Evolutionary conservation across 2,888 invertebrate species (phyloP).

Genomic region (Cantharis nigra): DNA sequence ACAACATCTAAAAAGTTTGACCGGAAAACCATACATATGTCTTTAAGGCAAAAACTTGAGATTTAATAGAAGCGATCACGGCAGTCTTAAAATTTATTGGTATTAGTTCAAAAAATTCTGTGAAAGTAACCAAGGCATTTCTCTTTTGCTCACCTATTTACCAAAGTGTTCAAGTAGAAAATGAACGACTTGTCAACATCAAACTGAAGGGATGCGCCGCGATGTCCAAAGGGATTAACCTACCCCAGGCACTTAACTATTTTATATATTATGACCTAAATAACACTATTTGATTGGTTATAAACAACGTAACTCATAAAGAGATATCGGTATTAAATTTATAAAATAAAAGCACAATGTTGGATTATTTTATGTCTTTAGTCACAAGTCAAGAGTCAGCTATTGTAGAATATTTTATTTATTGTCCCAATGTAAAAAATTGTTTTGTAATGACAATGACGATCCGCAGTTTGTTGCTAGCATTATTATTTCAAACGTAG

Average conservation of each 20-base stretch:
- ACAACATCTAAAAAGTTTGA: background rate
- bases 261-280: slow-evolving; percentile 9
- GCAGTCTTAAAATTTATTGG: background rate
- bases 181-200: slow-evolving; percentile 33
- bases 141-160: slow-evolving; percentile 32
- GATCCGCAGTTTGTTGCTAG: too few relatives aligned
- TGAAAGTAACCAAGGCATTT: background rate
- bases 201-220: slow-evolving; percentile 16
- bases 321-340: background rate
- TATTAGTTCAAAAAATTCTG: background rate
- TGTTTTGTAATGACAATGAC: too few relatives aligned
- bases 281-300: slow-evolving; percentile 8
- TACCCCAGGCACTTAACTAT: slow-evolving; percentile 11
- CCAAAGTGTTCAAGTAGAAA: slow-evolving; percentile 24
- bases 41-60: background rate
- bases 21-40: background rate
- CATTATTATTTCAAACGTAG: too few relatives aligned
- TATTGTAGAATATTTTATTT: too few relatives aligned
- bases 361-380: too few relatives aligned
- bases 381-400: too few relatives aligned
- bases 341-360: background rate
- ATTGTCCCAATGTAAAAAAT: too few relatives aligned
- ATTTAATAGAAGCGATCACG: background rate
- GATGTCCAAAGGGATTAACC: slow-evolving; percentile 17
- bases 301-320: background rate